These are phyloP conservation scores for Turnix velox DNA, from an alignment of 2,113 vertebrate genomes.

Conservation along the genomic window DNA sequence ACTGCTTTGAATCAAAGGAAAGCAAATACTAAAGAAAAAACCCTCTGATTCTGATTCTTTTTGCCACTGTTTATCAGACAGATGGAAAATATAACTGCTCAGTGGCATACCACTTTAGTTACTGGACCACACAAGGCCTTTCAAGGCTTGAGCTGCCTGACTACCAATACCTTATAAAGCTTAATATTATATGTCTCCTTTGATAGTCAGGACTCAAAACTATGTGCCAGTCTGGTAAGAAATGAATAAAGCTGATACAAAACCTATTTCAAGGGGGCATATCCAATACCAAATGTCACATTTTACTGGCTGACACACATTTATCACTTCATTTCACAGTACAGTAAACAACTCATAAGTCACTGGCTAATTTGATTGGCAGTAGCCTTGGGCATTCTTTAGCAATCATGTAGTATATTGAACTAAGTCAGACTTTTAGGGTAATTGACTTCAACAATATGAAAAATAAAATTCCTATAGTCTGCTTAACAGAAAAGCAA, in stretches of 20 bases:
- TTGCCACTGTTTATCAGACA: background rate
- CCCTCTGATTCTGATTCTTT: too few species aligned
- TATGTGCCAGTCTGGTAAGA: conserved; percentile 16
- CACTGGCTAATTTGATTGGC: conserved; percentile 74
- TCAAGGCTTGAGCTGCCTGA: background rate
- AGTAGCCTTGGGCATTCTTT: conserved; percentile 70
- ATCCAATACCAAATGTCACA: conserved; percentile 54
- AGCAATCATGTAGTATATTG: conserved; percentile 36
- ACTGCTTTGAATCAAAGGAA: background rate
- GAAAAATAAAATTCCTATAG: conserved; percentile 37
- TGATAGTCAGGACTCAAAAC: conserved; percentile 35
- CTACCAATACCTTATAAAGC: background rate
- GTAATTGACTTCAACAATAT: conserved; percentile 67
- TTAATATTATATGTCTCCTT: conserved; percentile 24
- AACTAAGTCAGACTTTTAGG: conserved; percentile 44
- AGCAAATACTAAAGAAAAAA: background rate
- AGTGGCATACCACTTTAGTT: background rate
- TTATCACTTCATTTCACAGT: conserved; percentile 75
- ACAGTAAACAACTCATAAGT: conserved; percentile 75
- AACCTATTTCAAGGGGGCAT: conserved; percentile 37
- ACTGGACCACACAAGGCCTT: background rate
- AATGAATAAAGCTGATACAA: conserved; percentile 42
- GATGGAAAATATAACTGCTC: background rate
- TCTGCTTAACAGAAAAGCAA: conserved; percentile 58
- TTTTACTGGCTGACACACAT: conserved; percentile 67